A percentile compares a stretch with the other conserved stretches of the same genome.
phyloP scores from a whole-genome alignment of 1,140 invertebrate species.

The Orius laevigatus region DNA sequence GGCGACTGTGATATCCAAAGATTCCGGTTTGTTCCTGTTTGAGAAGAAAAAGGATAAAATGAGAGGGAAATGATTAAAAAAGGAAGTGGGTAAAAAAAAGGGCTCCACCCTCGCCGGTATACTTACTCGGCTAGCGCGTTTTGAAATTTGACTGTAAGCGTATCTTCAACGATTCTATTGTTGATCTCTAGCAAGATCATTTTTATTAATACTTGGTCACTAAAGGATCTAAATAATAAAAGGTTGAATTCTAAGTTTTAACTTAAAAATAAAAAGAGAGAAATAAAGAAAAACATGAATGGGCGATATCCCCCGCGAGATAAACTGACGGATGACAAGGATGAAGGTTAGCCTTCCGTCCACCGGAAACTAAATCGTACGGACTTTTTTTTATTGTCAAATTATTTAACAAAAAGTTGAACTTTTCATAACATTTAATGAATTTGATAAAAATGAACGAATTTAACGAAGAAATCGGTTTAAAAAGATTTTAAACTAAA shows the following conservation, averaged over 20 bases:
- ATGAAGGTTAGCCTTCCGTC: no score
- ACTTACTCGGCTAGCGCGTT: slow-evolving; percentile 86
- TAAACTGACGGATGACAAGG: no score
- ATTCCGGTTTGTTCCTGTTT: slow-evolving; percentile 80
- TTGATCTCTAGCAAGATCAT: slow-evolving; percentile 99
- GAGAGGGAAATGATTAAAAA: background rate
- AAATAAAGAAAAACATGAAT: background rate
- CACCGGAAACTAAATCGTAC: no score
- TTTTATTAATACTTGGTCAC: slow-evolving; percentile 17
- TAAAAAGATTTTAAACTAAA: no score
- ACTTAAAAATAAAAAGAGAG: slow-evolving; percentile 3
- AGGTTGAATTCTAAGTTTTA: background rate
- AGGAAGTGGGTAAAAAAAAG: slow-evolving; percentile 4
- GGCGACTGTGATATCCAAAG: slow-evolving; percentile 80
- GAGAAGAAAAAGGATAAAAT: slow-evolving; percentile 11
- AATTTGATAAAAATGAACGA: no score
- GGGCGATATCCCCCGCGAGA: no score
- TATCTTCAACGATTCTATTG: slow-evolving; percentile 95
- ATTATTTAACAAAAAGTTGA: no score
- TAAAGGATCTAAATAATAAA: slow-evolving; percentile 22
- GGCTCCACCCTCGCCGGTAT: slow-evolving; percentile 7
- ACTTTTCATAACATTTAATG: no score
- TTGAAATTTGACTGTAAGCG: slow-evolving; percentile 83
- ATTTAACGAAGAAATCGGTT: no score
- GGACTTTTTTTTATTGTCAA: no score